Percentiles rank a stretch among this genome's conserved stretches.
These are phyloP conservation scores for Muricea muricata DNA, from an alignment of 92 coral and sea anemone genomes.

Conservation along the genomic window DNA sequence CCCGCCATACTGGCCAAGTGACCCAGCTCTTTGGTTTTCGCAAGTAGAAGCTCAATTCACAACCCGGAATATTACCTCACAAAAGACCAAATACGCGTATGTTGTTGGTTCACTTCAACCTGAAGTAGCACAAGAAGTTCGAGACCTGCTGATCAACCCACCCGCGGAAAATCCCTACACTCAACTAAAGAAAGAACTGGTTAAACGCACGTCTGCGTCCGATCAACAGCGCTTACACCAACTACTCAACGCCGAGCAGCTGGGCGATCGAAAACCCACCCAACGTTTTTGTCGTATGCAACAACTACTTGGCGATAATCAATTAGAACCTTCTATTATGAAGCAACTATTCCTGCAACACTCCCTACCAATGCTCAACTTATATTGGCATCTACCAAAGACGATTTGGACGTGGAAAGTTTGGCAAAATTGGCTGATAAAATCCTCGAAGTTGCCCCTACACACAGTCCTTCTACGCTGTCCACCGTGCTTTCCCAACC, in stretches of 20 bases:
- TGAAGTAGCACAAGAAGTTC: too few species aligned
- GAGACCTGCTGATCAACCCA: background rate
- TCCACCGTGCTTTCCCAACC: background rate
- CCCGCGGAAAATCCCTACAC: background rate
- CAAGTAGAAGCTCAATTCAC: constrained; percentile 29
- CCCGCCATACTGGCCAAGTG: constrained; percentile 8
- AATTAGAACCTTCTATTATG: background rate
- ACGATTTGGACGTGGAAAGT: background rate
- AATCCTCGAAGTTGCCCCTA: constrained; percentile 1
- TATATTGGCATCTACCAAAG: background rate
- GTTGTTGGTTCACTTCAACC: background rate
- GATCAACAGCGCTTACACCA: background rate
- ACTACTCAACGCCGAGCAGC: background rate
- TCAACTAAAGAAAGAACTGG: background rate
- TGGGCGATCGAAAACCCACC: constrained; percentile 10
- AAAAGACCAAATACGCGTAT: too few species aligned
- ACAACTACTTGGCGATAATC: background rate
- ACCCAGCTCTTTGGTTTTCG: constrained; percentile 10
- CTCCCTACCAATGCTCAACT: background rate
- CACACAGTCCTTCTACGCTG: background rate
- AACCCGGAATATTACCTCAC: too few species aligned
- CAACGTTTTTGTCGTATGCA: background rate
- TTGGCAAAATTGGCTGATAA: background rate
- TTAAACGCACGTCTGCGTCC: background rate
- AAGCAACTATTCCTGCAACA: background rate